Base-by-base conservation (phyloP, 2,113 vertebrate species). In the Tachysurus vachellii region DNA sequence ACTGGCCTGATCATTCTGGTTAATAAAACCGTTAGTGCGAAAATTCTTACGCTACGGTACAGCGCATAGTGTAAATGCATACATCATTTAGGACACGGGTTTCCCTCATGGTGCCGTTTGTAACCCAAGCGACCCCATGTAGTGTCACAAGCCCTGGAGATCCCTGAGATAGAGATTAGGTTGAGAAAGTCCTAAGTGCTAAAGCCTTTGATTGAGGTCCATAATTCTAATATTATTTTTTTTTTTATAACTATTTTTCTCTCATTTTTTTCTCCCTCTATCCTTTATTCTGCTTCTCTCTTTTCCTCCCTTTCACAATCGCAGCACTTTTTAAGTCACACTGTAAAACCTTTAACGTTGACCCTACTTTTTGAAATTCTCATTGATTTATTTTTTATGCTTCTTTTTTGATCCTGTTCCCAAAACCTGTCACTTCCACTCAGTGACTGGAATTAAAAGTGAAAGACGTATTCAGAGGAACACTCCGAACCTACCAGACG, bases 391-490 rank as follows among this genome's bases (percentile, higher is more conserved):
- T 11, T 59, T 36, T 75, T 81, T 66, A 0, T 3, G 17, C 19
- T 11, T 28, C 3, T 54, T 36, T 36, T 36, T 36, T 54, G 73
- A 76, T 66, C 17, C 84, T 16, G 42, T 28, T 77, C 80, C 56
- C 19, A 61, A 16, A 85, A 80, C 86, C 81, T 86, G 90, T 89
- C 87, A 87, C 59, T 3, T 86, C 42, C 64, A 61, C 68, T 11
- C 36, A 77, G 76, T 88, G 91, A 44, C 68, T 79, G 16, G 42
- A 82, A 94, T 91, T 84, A 89, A 76, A 87, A 80, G 88, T 92
- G 92, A 91, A 57, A 23, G 42, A 28, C 9, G 4, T 54, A 85
- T 28, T 23, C 54, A 8, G 54, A 42, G 56, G 70, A 64, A 28
- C 13, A 17, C 10, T 12, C 9, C 5, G 17, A 14, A 19, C 50